A percentile compares a stretch with the other conserved stretches of the same genome.
phyloP scores from a whole-genome alignment of 2,113 vertebrate species.

The Rostratula benghalensis region DNA sequence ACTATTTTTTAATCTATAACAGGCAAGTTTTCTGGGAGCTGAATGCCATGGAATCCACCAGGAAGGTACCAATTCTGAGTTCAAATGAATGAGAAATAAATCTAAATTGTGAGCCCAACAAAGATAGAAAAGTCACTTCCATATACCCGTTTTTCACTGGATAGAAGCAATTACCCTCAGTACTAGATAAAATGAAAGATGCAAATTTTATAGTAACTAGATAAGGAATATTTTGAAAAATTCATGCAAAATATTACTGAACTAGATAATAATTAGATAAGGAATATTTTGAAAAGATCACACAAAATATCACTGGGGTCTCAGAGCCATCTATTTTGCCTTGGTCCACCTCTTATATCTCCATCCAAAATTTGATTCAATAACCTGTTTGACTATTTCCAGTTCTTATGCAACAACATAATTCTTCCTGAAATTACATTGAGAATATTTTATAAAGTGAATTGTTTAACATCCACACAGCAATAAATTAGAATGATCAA shows the following conservation, averaged over 20 bases:
- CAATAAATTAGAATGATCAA: neutral
- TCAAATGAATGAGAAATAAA: neutral
- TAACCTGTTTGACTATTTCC: neutral
- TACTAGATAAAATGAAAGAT: neutral
- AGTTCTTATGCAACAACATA: neutral
- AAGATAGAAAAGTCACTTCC: neutral
- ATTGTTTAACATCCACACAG: neutral
- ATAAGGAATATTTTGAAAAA: neutral
- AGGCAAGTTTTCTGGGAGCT: neutral
- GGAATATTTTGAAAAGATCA: no score
- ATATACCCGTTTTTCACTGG: neutral
- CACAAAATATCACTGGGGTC: neutral
- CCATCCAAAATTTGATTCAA: neutral
- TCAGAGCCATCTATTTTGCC: neutral
- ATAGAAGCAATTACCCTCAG: neutral
- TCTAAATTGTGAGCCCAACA: neutral
- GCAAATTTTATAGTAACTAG: no score
- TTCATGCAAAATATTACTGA: neutral
- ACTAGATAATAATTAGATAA: no score
- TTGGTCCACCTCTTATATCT: neutral
- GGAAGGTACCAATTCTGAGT: neutral
- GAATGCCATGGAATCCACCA: neutral
- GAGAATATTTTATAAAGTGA: neutral
- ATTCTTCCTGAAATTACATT: neutral
- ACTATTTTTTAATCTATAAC: neutral